Evolutionary conservation across 92 coral and sea anemone genomes (phyloP), one percentile per base, ranked within the genome.

Genomic region (Epizoanthus fatuus): DNA sequence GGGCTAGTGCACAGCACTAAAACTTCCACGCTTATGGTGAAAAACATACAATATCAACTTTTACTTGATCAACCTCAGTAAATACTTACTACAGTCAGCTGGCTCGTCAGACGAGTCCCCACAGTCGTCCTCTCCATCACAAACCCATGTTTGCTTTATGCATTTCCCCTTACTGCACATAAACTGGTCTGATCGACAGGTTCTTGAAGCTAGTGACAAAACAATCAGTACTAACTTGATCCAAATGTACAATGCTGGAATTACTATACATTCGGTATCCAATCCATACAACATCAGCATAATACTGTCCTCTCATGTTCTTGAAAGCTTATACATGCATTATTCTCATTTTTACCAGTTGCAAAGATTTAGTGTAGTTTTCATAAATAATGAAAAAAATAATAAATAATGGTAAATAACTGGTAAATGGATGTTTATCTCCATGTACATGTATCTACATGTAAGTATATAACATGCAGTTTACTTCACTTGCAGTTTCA

Each of bases 91-190:
- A 81, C 96, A 93, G 57, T 87, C 76, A 13, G 45, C 54, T 35
- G 78, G 79, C 71, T 92, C 95, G 19, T 93, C 96, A 29, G 84
- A 66, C 25, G 65, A 78, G 79, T 92, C 93, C 0, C 17, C 54
- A 57, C 95, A 92, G 69, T 92, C 95, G 62, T 80, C 69, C 20
- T 80, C 79, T 44, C 57, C 77, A 86, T 92, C 87, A 70, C 95
- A 92, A 55, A 80, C 63, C 75, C 82, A 88, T 2, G 7, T 9
- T 7, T 22, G 11, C 5, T 60, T 42, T 39, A 92, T 76, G 86
- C 95, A 92, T 45, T 15, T 73, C 13, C 91, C 88, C 49, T 75
- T 77, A 17, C 20, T 13, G 79, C 95, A 92, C 20, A 5, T 64
- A 67, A 89, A 85, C 65, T 89, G 70, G 37, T 49, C 64, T 4